phyloP scores from a whole-genome alignment of 2,797 vertebrate species.

The Amazonetta brasiliensis region DNA sequence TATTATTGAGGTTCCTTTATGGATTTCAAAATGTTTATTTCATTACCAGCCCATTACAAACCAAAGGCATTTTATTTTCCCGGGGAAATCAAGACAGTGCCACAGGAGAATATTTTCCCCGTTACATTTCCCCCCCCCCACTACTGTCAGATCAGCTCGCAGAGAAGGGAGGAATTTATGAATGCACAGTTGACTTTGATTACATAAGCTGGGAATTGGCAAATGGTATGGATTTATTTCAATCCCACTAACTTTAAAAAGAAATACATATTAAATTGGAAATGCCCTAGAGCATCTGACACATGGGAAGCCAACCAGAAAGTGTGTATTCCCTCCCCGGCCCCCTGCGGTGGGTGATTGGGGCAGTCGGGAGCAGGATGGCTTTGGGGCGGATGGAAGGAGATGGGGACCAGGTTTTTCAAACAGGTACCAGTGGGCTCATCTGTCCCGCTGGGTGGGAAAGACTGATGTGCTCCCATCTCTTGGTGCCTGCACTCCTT shows the following conservation, averaged over 20 bases:
- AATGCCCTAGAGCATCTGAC: neutral
- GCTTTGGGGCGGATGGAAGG: neutral
- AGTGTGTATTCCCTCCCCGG: neutral
- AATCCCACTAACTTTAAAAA: slow-evolving; percentile 49
- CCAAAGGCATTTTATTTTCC: slow-evolving; percentile 55
- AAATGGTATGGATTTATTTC: slow-evolving; percentile 44
- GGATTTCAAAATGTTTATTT: slow-evolving; percentile 47
- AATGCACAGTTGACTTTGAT: slow-evolving; percentile 62
- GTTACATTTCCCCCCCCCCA: neutral
- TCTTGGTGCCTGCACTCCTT: neutral
- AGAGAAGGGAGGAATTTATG: slow-evolving; percentile 33
- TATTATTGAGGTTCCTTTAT: slow-evolving; percentile 35
- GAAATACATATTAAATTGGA: neutral
- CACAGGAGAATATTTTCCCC: slow-evolving; percentile 20
- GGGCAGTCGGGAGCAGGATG: neutral
- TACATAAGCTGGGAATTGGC: slow-evolving; percentile 41
- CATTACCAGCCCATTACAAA: slow-evolving; percentile 36
- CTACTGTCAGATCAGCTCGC: slow-evolving; percentile 35
- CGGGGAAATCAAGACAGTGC: neutral
- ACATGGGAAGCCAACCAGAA: neutral
- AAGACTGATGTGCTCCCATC: too few species aligned
- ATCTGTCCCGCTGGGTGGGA: too few species aligned
- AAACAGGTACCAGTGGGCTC: too few species aligned
- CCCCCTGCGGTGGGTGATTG: neutral
- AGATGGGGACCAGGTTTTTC: neutral